phyloP scores from a whole-genome alignment of 2,797 vertebrate species.

The Myiotriccus ornatus region DNA sequence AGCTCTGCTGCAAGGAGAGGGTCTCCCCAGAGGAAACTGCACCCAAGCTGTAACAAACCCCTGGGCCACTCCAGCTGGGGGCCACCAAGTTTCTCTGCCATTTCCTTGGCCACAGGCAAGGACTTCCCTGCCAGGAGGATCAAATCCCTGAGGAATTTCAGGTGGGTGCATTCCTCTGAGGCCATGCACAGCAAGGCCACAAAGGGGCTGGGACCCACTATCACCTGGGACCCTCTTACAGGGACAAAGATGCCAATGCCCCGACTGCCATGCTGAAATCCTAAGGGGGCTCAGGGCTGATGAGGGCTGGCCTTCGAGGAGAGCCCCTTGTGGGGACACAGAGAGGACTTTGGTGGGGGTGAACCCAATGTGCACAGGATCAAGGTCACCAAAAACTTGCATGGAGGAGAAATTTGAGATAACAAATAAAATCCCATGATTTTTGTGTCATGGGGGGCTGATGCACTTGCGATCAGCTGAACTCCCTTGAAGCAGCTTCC shows the following conservation, averaged over 20 bases:
- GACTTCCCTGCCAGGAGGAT: background rate
- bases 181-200: background rate
- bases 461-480: background rate
- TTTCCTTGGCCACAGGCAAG: background rate
- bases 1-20: background rate
- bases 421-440: background rate
- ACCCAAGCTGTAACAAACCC: background rate
- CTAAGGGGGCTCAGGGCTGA: background rate
- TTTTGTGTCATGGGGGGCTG: rapidly evolving
- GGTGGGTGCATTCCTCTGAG: background rate
- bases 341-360: background rate
- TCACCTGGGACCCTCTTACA: rapidly evolving
- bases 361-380: background rate
- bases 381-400: background rate
- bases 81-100: rapidly evolving
- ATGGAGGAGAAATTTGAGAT: background rate
- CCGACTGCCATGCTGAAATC: rapidly evolving
- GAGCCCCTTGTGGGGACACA: background rate
- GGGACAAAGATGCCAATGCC: background rate
- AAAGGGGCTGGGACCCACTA: background rate
- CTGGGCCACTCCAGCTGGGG: background rate
- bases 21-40: background rate
- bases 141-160: slow-evolving; percentile 39
- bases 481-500: background rate
- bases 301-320: rapidly evolving